Conservation (phyloP, 2,113 vertebrate species). For the Falco punctatus region DNA sequence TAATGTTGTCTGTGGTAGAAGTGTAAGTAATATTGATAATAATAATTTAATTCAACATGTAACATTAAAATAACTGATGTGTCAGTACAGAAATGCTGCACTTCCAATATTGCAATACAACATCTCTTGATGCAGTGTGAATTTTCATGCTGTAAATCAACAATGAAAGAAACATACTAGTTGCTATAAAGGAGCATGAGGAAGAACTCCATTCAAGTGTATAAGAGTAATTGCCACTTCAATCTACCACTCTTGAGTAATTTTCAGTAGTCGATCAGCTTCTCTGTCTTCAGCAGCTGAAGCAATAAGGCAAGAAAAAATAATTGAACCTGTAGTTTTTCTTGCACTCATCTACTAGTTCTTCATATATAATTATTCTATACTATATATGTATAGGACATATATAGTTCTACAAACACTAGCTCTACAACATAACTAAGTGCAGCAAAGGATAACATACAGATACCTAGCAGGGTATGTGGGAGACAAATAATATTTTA, state of each 20-base stretch:
- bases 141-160: slow-evolving; percentile 3
- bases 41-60: background rate
- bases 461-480: background rate
- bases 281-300: background rate
- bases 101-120: background rate
- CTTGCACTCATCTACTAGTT: background rate
- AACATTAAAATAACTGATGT: slow-evolving; percentile 18
- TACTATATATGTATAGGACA: background rate
- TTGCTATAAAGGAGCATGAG: background rate
- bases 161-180: background rate
- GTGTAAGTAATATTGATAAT: background rate
- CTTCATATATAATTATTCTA: background rate
- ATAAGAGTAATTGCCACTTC: slow-evolving; percentile 26
- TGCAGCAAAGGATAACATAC: background rate
- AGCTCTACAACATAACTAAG: background rate
- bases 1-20: background rate
- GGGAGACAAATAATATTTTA: background rate
- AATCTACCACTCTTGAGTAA: background rate
- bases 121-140: background rate
- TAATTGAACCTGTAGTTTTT: background rate
- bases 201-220: background rate
- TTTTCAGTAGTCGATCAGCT: background rate
- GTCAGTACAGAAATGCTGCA: background rate
- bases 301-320: slow-evolving; percentile 2
- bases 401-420: background rate